A percentile compares a stretch with the other conserved stretches of the same genome.
phyloP scores from a whole-genome alignment of 2,797 vertebrate species.

The Macropodus opercularis region DNA sequence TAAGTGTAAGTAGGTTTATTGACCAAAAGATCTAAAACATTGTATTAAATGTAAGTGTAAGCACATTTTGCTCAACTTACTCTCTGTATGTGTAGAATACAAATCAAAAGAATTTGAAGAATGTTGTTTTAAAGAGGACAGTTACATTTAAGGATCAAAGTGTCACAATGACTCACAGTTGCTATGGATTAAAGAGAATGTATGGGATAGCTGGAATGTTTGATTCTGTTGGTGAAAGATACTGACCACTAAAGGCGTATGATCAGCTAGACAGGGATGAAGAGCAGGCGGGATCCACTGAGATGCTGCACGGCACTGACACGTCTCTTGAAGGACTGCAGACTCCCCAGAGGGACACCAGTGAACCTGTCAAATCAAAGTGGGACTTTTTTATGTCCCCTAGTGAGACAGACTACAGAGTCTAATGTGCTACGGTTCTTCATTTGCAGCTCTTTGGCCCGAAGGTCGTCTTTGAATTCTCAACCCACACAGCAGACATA shows the following conservation, averaged over 20 bases:
- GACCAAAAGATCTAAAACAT: constrained; percentile 16
- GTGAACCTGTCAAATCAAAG: constrained; percentile 49
- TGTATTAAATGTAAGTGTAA: no score
- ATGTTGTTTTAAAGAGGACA: neutral
- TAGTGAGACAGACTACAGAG: constrained; percentile 21
- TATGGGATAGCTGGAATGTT: constrained; percentile 19
- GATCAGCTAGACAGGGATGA: constrained; percentile 40
- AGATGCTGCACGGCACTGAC: constrained; percentile 38
- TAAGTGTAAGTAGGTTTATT: constrained; percentile 24
- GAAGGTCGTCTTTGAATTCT: constrained; percentile 46
- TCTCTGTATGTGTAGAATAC: constrained; percentile 7
- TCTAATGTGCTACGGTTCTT: neutral
- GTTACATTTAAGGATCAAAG: constrained; percentile 7
- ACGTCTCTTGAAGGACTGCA: constrained; percentile 31
- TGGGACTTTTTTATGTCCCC: constrained; percentile 28
- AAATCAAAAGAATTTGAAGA: constrained; percentile 3
- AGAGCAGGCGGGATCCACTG: constrained; percentile 15
- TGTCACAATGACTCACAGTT: constrained; percentile 7
- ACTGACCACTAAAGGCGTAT: constrained; percentile 44
- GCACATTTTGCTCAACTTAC: neutral
- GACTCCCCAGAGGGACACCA: constrained; percentile 16
- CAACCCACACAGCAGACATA: constrained; percentile 12
- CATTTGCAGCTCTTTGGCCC: constrained; percentile 21
- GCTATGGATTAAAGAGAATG: constrained; percentile 10
- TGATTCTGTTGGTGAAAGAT: constrained; percentile 54